Evolutionary conservation across 2,113 vertebrate genomes (phyloP), one percentile per base, ranked within the genome.

Genomic region (Tympanuchus pallidicinctus): DNA sequence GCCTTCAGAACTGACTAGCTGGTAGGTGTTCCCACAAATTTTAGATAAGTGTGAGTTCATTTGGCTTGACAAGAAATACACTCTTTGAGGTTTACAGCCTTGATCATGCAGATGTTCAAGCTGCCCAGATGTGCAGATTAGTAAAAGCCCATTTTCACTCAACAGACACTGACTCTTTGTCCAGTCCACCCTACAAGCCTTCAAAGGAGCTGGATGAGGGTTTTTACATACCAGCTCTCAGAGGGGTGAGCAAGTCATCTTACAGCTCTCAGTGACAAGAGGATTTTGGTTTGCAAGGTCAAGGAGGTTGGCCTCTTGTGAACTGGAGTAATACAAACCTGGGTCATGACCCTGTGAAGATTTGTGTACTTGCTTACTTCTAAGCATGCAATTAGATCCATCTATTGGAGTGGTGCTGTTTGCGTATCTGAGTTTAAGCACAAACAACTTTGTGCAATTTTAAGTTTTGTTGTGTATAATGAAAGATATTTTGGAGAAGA

Each of bases 201-300:
- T 61, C 4, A 6, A 60, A 92, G 32, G 28, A 64, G 25, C 50
- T 77, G 8, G 50, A 36, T 65, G 54, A 22, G 32, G 6, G 6
- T 61, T 38, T 34, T 52, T 34, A 57, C 65, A 77, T 78, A 47
- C 13, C 1, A 8, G 65, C 56, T 84, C 42, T 81, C 1, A 0
- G 50, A 70, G 18, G 45, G 14, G n/a, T 74, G 77, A 86, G 73
- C 54, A 60, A 22, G 70, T 73, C 45, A 56, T 76, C 67, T 80
- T 73, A 45, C 50, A 88, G 38, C 52, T 90, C 72, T 88, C 77
- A 88, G 24, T 52, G 66, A 72, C 89, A 90, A 91, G 69, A 76
- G 73, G 88, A 90, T 94, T 93, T 93, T 69, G 63, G 47, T 45
- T 92, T 61, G 74, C 89, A 89, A 91, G 86, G 89, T 94, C 89